These are phyloP conservation scores for Gymnocheta viridis DNA, from an alignment of 2,888 invertebrate genomes.

Conservation along the genomic window DNA sequence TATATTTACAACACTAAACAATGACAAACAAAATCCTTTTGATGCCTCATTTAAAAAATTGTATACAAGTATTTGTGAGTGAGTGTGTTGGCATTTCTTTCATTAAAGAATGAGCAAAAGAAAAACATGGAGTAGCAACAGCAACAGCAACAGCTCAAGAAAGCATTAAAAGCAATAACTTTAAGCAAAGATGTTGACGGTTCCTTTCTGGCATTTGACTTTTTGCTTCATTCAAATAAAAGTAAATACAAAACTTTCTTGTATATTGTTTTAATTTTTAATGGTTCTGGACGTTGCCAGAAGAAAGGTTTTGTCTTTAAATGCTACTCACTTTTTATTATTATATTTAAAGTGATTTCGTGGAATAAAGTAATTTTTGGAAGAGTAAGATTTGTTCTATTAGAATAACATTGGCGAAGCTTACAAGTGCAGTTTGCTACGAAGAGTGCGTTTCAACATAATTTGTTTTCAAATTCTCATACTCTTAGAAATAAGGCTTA, in stretches of 20 bases:
- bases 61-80: slow-evolving; percentile 11
- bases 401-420: background rate
- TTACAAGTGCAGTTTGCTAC: too few relatives aligned
- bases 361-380: background rate
- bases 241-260: slow-evolving; percentile 28
- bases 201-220: slow-evolving; percentile 54
- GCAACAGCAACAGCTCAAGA: slow-evolving; percentile 31
- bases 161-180: slow-evolving; percentile 42
- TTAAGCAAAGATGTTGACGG: slow-evolving; percentile 49
- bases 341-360: background rate
- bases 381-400: too few relatives aligned
- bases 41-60: slow-evolving; percentile 66
- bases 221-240: slow-evolving; percentile 38
- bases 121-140: slow-evolving; percentile 29
- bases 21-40: slow-evolving; percentile 69
- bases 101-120: slow-evolving; percentile 20
- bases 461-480: too few relatives aligned
- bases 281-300: background rate
- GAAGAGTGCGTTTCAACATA: too few relatives aligned
- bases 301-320: background rate
- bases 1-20: slow-evolving; percentile 62
- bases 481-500: too few relatives aligned
- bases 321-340: background rate
- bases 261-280: slow-evolving; percentile 13
- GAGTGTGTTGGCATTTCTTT: background rate